Evolutionary conservation across 2,113 vertebrate species (phyloP), one percentile per base, ranked within the genome.

Genomic region (Proterorhinus semilunaris): DNA sequence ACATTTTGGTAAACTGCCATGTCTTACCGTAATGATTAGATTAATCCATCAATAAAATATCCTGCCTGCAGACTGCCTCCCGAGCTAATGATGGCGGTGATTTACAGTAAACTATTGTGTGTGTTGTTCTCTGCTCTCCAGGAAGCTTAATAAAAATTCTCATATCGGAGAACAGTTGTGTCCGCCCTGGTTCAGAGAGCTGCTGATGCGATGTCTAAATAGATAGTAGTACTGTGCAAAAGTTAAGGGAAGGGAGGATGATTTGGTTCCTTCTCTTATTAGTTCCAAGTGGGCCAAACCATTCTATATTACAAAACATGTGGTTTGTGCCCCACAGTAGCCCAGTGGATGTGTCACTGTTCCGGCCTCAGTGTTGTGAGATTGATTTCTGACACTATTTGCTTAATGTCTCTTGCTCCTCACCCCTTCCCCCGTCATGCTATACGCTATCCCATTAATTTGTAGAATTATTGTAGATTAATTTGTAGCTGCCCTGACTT

Each of bases 11-110:
- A 70, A 78, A 78, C 81, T 49, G 64, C 72, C 53, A 57, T 59
- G 47, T 75, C 65, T 80, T 66, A 61, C 79, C 80, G 50, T 80
- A 80, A 85, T 88, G 76, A 68, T 83, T 78, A 80, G 72, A 82
- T 83, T 83, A 81, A 71, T 36, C 46, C 70, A 69, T 76, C 74
- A 70, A 79, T 81, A 68, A 87, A 82, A 68, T 83, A 77, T 69
- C 65, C 54, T 69, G 65, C 77, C 61, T 67, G 78, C 76, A 82
- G 68, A 80, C 69, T 71, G 70, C 79, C 65, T 46, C 49, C 65
- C 7, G 62, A 71, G 71, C 59, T 83, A 73, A 83, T 82, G 77
- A 71, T 13, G 51, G 51, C 64, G 63, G 65, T 69, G 74, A 83
- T 83, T 84, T 77, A 78, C 48, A 63, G 61, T 62, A 66, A 16